Evolutionary conservation across 2,113 vertebrate species (phyloP), one percentile per base, ranked within the genome.

Genomic region (Solea senegalensis): DNA sequence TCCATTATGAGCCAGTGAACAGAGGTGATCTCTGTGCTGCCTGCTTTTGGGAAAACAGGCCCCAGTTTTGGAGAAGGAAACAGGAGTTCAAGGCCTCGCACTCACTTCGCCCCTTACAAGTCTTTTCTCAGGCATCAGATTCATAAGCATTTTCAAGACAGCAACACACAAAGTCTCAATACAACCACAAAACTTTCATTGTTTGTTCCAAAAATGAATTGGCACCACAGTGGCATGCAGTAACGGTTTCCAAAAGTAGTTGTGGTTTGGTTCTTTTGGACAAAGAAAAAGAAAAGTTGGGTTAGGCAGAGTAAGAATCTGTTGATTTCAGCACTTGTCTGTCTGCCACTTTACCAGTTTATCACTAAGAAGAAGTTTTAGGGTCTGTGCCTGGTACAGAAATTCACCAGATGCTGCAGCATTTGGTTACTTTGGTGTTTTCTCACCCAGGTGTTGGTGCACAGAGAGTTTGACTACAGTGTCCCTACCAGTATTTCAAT

Each of bases 1-100:
- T 87, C 78, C 81, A 70, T 75, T 74, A 62, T 28, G 27, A 74
- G 67, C 39, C 65, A 1, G 39, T 58, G 71, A 85, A 88, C 78
- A 85, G 55, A 85, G 74, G 53, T 72, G 61, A 77, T 66, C 68
- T 81, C 58, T 86, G 81, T 68, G 46, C 69, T 64, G 28, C 5
- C 0, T 11, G 43, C 43, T 1, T 65, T 73, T 15, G 9, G 14
- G n/a, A 73, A 72, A 57, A 64, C 51, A 61, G 64, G 58, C 41
- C 62, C 40, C 56, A 28, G 44, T 27, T 12, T 39, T 12, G 45
- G 28, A 74, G 65, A 8, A 8, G 70, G 28, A 73, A 70, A 55
- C 11, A 55, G 43, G 9, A 76, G 50, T 61, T 52, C 69, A 27
- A 57, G 45, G 61, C 50, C 28, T 53, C 13, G 0, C 43, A 50